phyloP scores from a whole-genome alignment of 1,140 invertebrate species.

The Trypoxylus dichotomus region DNA sequence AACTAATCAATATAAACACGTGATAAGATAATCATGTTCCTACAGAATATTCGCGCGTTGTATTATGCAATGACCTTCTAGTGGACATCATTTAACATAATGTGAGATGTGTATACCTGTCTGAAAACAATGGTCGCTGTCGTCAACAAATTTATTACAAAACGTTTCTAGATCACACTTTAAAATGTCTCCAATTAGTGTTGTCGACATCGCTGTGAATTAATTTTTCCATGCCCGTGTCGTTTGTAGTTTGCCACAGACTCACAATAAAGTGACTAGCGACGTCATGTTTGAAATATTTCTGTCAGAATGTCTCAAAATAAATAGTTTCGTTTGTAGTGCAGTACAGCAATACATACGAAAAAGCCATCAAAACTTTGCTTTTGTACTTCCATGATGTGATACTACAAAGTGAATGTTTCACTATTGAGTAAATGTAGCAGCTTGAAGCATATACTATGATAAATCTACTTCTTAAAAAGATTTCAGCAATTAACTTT shows the following conservation, averaged over 20 bases:
- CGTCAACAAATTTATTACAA: constrained; percentile 14
- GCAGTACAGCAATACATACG: neutral
- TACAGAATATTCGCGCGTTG: too few species aligned
- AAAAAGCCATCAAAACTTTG: neutral
- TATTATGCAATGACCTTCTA: neutral
- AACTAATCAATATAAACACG: too few species aligned
- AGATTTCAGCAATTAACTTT: too few species aligned
- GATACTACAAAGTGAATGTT: too few species aligned
- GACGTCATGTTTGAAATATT: constrained; percentile 10
- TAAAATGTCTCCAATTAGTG: neutral
- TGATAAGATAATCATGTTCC: too few species aligned
- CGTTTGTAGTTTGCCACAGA: neutral
- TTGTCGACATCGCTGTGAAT: neutral
- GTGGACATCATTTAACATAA: constrained; percentile 6
- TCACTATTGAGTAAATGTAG: too few species aligned
- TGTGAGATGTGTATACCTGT: neutral
- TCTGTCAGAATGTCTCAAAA: constrained; percentile 3
- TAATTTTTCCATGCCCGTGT: neutral
- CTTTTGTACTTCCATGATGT: neutral
- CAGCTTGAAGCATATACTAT: too few species aligned
- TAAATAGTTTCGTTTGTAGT: neutral
- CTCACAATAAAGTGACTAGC: neutral
- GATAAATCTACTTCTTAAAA: too few species aligned
- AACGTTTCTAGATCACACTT: constrained; percentile 6
- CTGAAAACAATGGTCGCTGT: constrained; percentile 3